phyloP scores from a whole-genome alignment of 2,888 invertebrate species.

The Bhutanitis thaidina region DNA sequence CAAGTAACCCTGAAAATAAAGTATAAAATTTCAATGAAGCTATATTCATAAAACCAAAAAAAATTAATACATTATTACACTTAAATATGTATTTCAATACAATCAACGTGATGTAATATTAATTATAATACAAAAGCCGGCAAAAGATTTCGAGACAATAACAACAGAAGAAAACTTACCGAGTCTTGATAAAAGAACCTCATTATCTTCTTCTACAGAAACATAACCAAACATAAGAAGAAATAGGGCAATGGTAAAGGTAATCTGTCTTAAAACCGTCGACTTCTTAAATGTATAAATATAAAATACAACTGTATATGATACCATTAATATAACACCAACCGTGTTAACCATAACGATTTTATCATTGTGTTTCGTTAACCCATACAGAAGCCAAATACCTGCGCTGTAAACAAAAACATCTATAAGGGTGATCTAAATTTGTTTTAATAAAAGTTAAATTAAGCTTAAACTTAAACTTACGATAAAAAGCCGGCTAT shows the following conservation, averaged over 20 bases:
- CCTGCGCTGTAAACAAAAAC: constrained; percentile 76
- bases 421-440: too few relatives aligned
- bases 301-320: constrained; percentile 85
- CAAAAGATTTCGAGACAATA: too few relatives aligned
- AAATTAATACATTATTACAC: background rate
- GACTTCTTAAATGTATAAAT: constrained; percentile 86
- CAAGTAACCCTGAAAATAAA: constrained; percentile 75
- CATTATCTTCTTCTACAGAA: constrained; percentile 72
- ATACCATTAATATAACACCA: constrained; percentile 84
- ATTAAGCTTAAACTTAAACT: too few relatives aligned
- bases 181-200: constrained; percentile 77
- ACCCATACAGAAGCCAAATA: constrained; percentile 90
- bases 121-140: too few relatives aligned
- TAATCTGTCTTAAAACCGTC: constrained; percentile 81
- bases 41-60: background rate
- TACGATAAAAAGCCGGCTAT: constrained; percentile 88
- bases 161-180: constrained; percentile 72
- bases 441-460: too few relatives aligned
- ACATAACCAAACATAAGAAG: constrained; percentile 80
- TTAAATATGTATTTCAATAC: too few relatives aligned
- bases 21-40: background rate
- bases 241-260: constrained; percentile 72
- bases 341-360: constrained; percentile 87
- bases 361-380: constrained; percentile 84
- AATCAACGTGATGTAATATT: too few relatives aligned